Base-by-base conservation (phyloP, 2,888 invertebrate genomes). In the Endomychus coccineus region DNA sequence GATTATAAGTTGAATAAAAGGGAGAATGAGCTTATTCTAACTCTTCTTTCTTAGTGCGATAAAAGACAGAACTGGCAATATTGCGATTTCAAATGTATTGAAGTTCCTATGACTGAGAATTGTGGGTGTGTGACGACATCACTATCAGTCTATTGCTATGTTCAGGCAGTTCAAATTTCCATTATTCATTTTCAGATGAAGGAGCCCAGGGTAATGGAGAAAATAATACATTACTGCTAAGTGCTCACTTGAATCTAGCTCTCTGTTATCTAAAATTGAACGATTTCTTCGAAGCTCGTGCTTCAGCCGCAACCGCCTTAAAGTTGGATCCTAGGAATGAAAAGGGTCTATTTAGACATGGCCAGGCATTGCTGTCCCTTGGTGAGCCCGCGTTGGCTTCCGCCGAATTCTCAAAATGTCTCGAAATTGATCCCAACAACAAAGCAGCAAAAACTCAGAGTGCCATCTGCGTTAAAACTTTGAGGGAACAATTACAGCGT, bases 301-400 rank as follows among this genome's bases (percentile, higher is more conserved):
- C 81, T 30, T 71, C 80, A 28, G 90, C 94, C 27, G 75, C 79
- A 27, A 79, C 81, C 50, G 94, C 84, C 0, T 65, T 98, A 3
- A 75, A 76, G 36, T 50, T 84, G 1, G 85, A 89, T 53, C 64
- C 77, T 0, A 71, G 73, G 14, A 94, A 85, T 61, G 83, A 88
- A 7, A 98, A 98, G 66, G 96, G 86, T 0, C 68, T 86, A 16
- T 98, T 91, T 66, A 74, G 97, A 49, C 71, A 86, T 48, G 95
- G 91, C 0, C 83, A 84, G 69, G 90, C 92, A 0, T 67, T 78
- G 46, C 60, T 88, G 32, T 77, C 73, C 1, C 62, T 87, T 4
- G 80, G 80, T 16, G 91, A 95, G 39, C 80, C 83, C 1, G 79
- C 86, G 32, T 63, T 71, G 7, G 96, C 96, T 0, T 64, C 80